Base-by-base conservation (phyloP, 1,140 invertebrate genomes). In the Diorhabda elongata region DNA sequence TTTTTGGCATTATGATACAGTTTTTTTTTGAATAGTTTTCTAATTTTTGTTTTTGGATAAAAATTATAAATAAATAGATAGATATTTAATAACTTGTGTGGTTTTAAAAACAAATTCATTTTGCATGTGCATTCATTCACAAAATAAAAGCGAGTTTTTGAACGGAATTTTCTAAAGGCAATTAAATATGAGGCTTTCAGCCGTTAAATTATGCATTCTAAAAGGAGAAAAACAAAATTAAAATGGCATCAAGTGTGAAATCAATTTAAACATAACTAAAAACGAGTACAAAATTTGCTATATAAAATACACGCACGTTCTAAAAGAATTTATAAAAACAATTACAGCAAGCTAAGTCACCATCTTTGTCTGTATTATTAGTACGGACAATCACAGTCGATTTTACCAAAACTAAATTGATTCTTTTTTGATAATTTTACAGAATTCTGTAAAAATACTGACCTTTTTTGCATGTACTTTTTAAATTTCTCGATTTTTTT, bases 251-350 rank as follows among this genome's bases (percentile, higher is more conserved):
- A 69, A 73, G 75, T 73, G 75, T 76, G 73, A 76, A 76, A 76
- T 76, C 75, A 75, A 76, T 76, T 76, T 75, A 67, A 76, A 75
- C 75, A 73, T 73, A 75, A 75, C 75, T 69, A 76, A 76, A 76
- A 76, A 76, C 70, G 70, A 69, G 67, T 67, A 64, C 69, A 69
- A 76, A 76, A 74, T 68, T 66, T 68, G 75, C 72, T 66, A 74
- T 76, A 76, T 75, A 76, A 76, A 76, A 76, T 76, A 70, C 75
- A 76, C 72, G 75, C 75, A 76, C 75, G 75, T 76, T 73, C 69
- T 45, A 67, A 61, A 56, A 72, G 75, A 74, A 76, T 75, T 74
- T 70, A 73, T 73, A 75, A 76, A 72, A 76, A 74, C 72, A 72
- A 73, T 74, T 69, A 70, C 71, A 56, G 65, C 65, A 69, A 69